Evolutionary conservation across 2,888 invertebrate species (phyloP), one percentile per base, ranked within the genome.

Genomic region (Heteromyza rotundicornis): DNA sequence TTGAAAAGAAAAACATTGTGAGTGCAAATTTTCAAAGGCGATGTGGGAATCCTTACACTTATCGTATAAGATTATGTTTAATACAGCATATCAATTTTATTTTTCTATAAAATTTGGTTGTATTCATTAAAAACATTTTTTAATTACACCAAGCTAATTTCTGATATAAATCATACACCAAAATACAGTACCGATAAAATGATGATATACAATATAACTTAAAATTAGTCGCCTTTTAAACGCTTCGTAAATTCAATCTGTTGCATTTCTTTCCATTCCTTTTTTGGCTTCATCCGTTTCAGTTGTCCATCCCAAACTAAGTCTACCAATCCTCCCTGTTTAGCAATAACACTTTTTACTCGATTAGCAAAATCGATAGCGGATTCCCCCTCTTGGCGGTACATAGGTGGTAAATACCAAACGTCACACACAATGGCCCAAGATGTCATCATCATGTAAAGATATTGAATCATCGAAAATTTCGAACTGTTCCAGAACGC

Each of bases 371-470:
- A 99, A 81, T 94, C 92, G 49, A 96, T 94, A 0, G 96, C 93
- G 59, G 89, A 87, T 84, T 99, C 98, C 66, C 87, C 88, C 36
- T 90, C 88, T 70, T 87, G 84, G 40, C 90, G 89, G 63, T 89
- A 88, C 95, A 98, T 96, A 2, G 98, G 94, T 17, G 98, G 98
- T 68, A 99, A 86, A 84, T 99, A 99, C 95, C 96, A 97, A 59
- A 99, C 97, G 83, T 99, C 98, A 84, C 96, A 97, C 22, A 99
- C 98, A 71, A 99, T 95, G 19, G 99, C 98, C 99, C 99, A 99
- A 65, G 96, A 96, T 1, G 97, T 95, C 97, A 99, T 96, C 94
- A 99, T 98, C 90, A 95, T 92, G 76, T 95, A 91, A 1, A 96
- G 85, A 80, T 96, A 95, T 79, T 94, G 94, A 77, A 95, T 85